Evolutionary conservation across 2,888 invertebrate species (phyloP).

Genomic region (Zaprionus obscuricornis): DNA sequence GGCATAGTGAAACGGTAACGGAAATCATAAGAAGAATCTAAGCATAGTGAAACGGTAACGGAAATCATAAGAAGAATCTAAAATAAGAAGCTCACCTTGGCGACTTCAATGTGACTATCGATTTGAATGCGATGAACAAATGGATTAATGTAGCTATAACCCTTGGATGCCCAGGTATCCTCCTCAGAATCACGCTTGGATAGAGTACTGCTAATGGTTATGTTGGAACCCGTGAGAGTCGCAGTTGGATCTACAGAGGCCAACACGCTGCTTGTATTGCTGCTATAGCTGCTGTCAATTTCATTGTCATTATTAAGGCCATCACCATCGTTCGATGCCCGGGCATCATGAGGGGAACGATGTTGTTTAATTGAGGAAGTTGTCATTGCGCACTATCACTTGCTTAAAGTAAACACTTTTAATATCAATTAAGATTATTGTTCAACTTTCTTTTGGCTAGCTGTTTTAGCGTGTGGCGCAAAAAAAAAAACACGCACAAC

Average conservation of each 20-base stretch:
- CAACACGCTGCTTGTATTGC: not conserved
- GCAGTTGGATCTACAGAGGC: not conserved
- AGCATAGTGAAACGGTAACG: conserved; percentile 85
- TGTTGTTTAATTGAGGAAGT: conserved; percentile 73
- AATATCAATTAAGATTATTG: conserved; percentile 13
- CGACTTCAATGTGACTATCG: conserved; percentile 92
- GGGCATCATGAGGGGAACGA: conserved; percentile 46
- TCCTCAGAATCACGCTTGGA: conserved; percentile 80
- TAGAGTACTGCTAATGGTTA: conserved; percentile 27
- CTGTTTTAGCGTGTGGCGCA: conserved; percentile 34
- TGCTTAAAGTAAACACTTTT: conserved; percentile 23
- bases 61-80: conserved; percentile 70
- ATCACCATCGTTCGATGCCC: conserved; percentile 40
- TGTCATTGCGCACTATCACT: conserved; percentile 58
- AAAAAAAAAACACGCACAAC: conserved; percentile 29
- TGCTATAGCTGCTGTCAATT: not conserved
- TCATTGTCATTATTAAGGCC: conserved; percentile 30
- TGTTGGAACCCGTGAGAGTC: conserved; percentile 6
- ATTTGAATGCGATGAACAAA: conserved; percentile 94
- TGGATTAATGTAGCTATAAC: conserved; percentile 86
- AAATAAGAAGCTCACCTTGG: conserved; percentile 88
- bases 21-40: not conserved
- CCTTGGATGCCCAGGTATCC: conserved; percentile 79
- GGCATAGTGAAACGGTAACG: not conserved
- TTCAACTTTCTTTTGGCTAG: conserved; percentile 21